phyloP scores from a whole-genome alignment of 2,888 invertebrate genomes.

The Rotaria macrura region DNA sequence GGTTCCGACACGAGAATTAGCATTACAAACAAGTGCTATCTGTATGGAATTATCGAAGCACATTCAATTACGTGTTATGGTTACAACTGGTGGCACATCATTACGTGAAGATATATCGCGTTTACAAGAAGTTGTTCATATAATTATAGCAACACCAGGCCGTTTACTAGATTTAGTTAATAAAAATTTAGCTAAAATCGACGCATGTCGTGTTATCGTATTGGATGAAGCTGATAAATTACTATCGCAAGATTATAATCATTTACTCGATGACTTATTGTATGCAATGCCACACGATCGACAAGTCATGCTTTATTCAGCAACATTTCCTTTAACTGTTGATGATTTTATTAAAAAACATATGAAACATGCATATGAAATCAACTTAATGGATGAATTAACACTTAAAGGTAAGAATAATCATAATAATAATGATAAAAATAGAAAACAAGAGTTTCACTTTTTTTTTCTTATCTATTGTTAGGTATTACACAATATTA shows the following conservation, averaged over 20 bases:
- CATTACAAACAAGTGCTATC: constrained; percentile 96
- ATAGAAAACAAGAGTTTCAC: constrained; percentile 59
- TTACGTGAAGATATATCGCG: constrained; percentile 94
- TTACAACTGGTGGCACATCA: constrained; percentile 91
- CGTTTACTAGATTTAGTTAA: constrained; percentile 99
- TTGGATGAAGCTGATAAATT: constrained; percentile 17
- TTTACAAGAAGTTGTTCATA: constrained; percentile 96
- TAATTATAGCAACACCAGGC: constrained; percentile 96
- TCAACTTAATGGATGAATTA: constrained; percentile 98
- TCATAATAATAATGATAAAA: no score
- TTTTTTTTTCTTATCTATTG: no score
- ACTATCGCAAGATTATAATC: constrained; percentile 94
- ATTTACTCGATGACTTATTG: constrained; percentile 95
- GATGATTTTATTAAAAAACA: constrained; percentile 96
- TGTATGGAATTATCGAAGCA: constrained; percentile 97
- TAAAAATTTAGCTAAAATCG: constrained; percentile 84
- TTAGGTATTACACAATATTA: constrained; percentile 91
- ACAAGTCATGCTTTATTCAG: constrained; percentile 94
- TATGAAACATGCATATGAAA: constrained; percentile 85
- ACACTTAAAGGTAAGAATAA: constrained; percentile 66
- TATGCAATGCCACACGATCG: constrained; percentile 77
- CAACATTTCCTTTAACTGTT: constrained; percentile 94
- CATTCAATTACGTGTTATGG: constrained; percentile 92
- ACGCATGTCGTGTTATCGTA: constrained; percentile 72
- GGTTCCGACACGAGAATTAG: constrained; percentile 94